Evolutionary conservation across 2,797 vertebrate genomes (phyloP).

Genomic region (Acropternis orthonyx): DNA sequence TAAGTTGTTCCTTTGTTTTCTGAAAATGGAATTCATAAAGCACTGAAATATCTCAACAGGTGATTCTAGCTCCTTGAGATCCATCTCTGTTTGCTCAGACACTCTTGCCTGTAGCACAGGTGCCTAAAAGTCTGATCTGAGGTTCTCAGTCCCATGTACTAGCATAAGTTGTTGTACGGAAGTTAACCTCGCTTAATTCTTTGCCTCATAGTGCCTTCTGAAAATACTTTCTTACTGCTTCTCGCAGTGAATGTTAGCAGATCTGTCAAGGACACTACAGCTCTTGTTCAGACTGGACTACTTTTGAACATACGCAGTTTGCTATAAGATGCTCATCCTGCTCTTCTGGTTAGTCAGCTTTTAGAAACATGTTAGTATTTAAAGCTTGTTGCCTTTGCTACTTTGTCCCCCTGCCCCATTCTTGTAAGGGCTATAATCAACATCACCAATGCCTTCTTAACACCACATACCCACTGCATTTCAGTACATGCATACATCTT

Average conservation of each 20-base stretch:
- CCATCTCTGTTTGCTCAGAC: neutral
- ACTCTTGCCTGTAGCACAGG: neutral
- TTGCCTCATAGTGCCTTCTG: neutral
- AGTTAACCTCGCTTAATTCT: neutral
- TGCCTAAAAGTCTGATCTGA: neutral
- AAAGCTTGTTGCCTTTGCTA: neutral
- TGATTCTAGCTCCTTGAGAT: neutral
- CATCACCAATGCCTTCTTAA: neutral
- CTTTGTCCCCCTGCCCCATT: neutral
- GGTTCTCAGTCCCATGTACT: neutral
- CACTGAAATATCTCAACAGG: neutral
- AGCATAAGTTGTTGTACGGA: neutral
- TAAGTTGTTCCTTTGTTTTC: neutral
- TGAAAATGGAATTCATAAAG: neutral
- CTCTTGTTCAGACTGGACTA: neutral
- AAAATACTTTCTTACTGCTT: neutral
- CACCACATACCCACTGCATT: neutral
- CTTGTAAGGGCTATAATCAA: neutral
- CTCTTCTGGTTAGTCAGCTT: neutral
- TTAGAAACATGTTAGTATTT: neutral
- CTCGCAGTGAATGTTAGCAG: neutral
- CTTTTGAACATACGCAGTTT: neutral
- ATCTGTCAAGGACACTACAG: neutral
- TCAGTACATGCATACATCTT: neutral
- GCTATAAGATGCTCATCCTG: neutral